Base-by-base conservation (phyloP, 2,113 vertebrate species). In the Ceyx melanurus region DNA sequence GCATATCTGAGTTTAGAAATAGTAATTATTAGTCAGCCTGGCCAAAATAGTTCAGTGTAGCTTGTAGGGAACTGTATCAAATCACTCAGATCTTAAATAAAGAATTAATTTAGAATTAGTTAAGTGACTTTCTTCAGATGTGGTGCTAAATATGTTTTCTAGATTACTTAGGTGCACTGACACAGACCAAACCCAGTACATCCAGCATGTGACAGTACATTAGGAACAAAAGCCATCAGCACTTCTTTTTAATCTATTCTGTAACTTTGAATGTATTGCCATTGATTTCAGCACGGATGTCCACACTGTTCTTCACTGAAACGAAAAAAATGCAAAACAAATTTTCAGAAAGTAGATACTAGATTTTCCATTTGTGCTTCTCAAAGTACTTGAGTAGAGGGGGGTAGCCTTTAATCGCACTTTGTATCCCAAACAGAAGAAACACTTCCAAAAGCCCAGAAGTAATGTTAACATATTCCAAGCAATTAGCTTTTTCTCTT, bases 61-160 rank as follows among this genome's bases (percentile, higher is more conserved):
- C 48, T 50, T 50, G 48, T 50, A 50, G 48, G 48, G 3, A 14
- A n/a, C 58, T 61, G 61, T 93, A 61, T 90, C 86, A 86, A 88
- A 75, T 86, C 43, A 64, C 20, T 35, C 33, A 50, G 60, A 92
- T 86, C 15, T 40, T 40, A 40, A 26, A 6, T 37, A 40, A 65
- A 83, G 89, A 92, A 94, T 93, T 68, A 72, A 92, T 95, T 93
- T 68, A 72, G 43, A 90, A 94, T 51, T 71, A 72, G 57, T 68
- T 87, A 48, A 68, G 31, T 67, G 82, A 7, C 40, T 35, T 92
- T 81, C 54, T 92, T 91, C 64, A 94, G 26, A 50, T 91, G 57
- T 58, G 61, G 46, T 85, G 82, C 35, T 79, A 84, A 89, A 60
- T 76, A 91, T 35, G 43, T 65, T 72, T 85, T 62, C 64, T 64